Evolutionary conservation across 2,797 vertebrate genomes (phyloP), one percentile per base, ranked within the genome.

Genomic region (Rhinichthys osculus): DNA sequence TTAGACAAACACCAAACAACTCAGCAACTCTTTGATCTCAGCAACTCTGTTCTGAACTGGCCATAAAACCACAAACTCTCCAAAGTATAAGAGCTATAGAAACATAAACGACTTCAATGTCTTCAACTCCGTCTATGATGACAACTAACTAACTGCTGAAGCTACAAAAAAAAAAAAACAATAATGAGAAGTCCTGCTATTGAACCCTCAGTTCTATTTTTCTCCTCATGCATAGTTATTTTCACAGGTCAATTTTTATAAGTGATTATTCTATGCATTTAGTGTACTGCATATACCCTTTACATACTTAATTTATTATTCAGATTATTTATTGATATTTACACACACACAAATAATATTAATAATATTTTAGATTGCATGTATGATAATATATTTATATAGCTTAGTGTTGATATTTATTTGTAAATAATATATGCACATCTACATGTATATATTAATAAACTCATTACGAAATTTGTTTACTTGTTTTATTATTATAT

Each of bases 31-130:
- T 40, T 69, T 4, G 27, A 66, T 81, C 33, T 85, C n/a, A 59
- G 44, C 27, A 14, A 70, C 57, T 78, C 1, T n/a, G 59, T 33
- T 62, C 40, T 67, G 66, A 84, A 73, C 71, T 70, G 44, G 79
- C 42, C 52, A 50, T 62, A 82, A 82, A 88, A 70, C 69, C 80
- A 87, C 79, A 74, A 52, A 82, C 72, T 83, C 54, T 52, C 69
- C 1, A 66, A 78, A 66, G 38, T 62, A 23, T 23, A 64, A 35
- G 14, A n/a, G 40, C 35, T 57, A 38, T 0, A 13, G 2, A 70
- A 81, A 73, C n/a, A 73, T 3, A 77, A n/a, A 38, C 14, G 3
- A 38, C 33, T 54, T 76, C 3, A n/a, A 38, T 23, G 11, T 38
- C 19, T 52, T 76, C 1, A 54, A 50, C 19, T 67, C 14, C 0